Percentiles rank a stretch among this genome's conserved stretches.
These are phyloP conservation scores for Rotaria magnacalcarata DNA, from an alignment of 2,888 invertebrate genomes.

Conservation along the genomic window DNA sequence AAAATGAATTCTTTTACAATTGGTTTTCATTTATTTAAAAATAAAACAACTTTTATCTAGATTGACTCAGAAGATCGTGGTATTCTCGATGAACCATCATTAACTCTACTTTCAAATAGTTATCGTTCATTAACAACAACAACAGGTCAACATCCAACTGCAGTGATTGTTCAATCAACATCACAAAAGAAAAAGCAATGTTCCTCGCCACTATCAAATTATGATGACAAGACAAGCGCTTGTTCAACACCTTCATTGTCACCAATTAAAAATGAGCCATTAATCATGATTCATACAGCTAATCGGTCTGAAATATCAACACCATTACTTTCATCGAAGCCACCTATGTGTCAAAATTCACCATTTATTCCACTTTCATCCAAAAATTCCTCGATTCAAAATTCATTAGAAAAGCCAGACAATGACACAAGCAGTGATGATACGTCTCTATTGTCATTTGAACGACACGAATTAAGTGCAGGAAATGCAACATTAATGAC, in stretches of 20 bases:
- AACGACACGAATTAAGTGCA: slow-evolving; percentile 20
- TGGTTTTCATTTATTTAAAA: no score
- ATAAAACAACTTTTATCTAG: neutral
- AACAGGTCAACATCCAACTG: neutral
- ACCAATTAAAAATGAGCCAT: slow-evolving; percentile 20
- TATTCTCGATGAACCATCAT: slow-evolving; percentile 30
- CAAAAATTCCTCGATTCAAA: neutral
- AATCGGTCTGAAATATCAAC: neutral
- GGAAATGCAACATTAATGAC: neutral
- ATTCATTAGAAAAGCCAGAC: neutral
- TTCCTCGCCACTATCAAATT: neutral
- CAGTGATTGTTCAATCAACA: neutral
- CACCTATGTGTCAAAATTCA: neutral
- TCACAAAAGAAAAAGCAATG: slow-evolving; percentile 18
- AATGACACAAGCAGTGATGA: neutral
- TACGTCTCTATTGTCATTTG: slow-evolving; percentile 24
- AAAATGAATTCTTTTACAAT: no score
- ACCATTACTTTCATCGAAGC: neutral
- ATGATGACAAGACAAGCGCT: slow-evolving; percentile 29
- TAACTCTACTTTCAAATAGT: slow-evolving; percentile 34
- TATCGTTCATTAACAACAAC: slow-evolving; percentile 30
- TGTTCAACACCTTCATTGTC: slow-evolving; percentile 26
- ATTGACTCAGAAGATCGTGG: slow-evolving; percentile 7
- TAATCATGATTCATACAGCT: neutral
- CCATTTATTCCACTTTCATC: neutral